These are phyloP conservation scores for Muntiacus reevesi DNA, from an alignment of 2,113 vertebrate genomes.

Conservation along the genomic window DNA sequence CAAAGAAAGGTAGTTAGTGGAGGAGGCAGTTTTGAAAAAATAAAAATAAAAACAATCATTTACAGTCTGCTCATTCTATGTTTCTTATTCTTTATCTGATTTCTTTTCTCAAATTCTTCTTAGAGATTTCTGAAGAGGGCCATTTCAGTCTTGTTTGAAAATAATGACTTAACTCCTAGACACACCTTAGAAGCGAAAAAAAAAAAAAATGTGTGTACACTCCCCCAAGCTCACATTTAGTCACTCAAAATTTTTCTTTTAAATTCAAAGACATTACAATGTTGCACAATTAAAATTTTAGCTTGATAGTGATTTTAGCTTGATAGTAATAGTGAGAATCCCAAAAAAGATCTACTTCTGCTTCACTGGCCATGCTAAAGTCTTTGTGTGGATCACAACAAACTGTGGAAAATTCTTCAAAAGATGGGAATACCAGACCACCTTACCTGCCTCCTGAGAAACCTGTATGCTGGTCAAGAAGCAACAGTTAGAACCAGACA, in stretches of 20 bases:
- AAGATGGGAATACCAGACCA: background rate
- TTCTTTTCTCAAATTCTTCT: constrained; percentile 6
- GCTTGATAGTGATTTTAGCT: background rate
- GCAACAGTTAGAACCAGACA: background rate
- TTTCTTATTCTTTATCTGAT: background rate
- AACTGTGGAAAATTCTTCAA: background rate
- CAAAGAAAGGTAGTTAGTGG: background rate
- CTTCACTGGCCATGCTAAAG: background rate
- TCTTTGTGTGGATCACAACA: background rate
- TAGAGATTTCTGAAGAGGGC: background rate
- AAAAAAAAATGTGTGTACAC: background rate
- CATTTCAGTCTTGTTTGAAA: background rate
- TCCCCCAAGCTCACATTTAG: background rate
- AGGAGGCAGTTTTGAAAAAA: background rate
- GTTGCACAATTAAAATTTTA: background rate
- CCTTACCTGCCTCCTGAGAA: background rate
- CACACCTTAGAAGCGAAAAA: background rate
- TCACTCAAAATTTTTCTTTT: background rate
- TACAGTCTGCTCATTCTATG: background rate
- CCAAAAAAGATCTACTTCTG: background rate
- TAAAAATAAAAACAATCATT: background rate
- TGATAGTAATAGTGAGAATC: background rate
- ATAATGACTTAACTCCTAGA: background rate
- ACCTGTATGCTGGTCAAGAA: background rate
- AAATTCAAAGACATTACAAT: background rate